Evolutionary conservation across 2,113 vertebrate species (phyloP), one percentile per base, ranked within the genome.

Genomic region (Cryptoleucopteryx plumbea): DNA sequence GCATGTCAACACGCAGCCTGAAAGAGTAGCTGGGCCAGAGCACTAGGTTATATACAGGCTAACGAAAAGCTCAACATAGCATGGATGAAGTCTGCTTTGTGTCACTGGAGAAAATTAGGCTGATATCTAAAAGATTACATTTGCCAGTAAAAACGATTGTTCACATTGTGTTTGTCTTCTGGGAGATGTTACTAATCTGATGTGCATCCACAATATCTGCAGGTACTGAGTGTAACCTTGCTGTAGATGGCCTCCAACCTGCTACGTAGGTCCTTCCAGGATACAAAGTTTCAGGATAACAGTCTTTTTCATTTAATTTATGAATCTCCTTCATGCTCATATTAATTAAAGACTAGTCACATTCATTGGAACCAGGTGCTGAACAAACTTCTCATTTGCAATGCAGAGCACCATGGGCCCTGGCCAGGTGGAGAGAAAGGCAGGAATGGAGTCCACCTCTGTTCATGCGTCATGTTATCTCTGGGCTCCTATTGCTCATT

Each of bases 121-220:
- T 96, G 88, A 72, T 91, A 93, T 82, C 96, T 94, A 93, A 67
- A 86, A 95, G 93, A 95, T 75, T 73, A 91, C 74, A 38, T 70
- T 80, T 50, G 56, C 47, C 86, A 91, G 78, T 45, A 91, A 47
- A 86, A 86, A 81, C 0, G 7, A 79, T 43, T 53, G 83, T 48
- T 84, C 81, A 12, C 84, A 9, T 89, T 47, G 83, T 19, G 31
- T 21, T 78, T 62, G 42, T 55, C 82, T 90, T 59, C 47, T 75
- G 84, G 92, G 88, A 94, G 73, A 16, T 5, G 5, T 86, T 75
- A 36, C 66, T 62, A 13, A 27, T 36, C 38, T 27, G 61, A 86
- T 6, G 1, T 7, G 40, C 67, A 65, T 58, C 55, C 50, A 40
- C 59, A 29, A 45, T 12, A 26, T 48, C 7, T 0, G 13, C 68